Conservation (phyloP, 1,140 invertebrate genomes). For the Cotesia typhae region DNA sequence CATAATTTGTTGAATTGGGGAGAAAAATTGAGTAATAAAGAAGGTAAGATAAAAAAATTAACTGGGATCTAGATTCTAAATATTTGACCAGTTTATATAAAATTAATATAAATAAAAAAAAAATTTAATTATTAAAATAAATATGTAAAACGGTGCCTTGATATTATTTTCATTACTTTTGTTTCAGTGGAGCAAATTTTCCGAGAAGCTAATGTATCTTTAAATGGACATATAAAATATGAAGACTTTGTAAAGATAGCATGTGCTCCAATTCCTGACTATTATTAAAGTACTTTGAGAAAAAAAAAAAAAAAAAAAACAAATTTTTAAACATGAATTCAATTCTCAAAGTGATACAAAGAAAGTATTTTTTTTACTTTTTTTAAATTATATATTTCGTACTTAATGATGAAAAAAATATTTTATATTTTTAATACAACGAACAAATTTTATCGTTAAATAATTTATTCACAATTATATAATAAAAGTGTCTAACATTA, state of each 20-base stretch:
- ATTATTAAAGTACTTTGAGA: conserved; percentile 73
- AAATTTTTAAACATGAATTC: too few species aligned
- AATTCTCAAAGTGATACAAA: too few species aligned
- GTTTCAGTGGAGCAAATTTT: conserved; percentile 90
- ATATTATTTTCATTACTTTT: conserved; percentile 37
- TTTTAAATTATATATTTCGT: too few species aligned
- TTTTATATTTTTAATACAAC: too few species aligned
- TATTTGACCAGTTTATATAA: too few species aligned
- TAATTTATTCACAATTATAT: too few species aligned
- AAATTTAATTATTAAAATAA: background rate
- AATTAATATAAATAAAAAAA: too few species aligned
- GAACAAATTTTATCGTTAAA: too few species aligned
- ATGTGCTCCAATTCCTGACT: conserved; percentile 93
- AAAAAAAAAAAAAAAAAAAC: too few species aligned
- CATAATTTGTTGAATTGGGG: conserved; percentile 91
- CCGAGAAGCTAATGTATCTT: conserved; percentile 87
- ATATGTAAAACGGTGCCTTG: background rate
- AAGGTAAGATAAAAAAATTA: conserved; percentile 70
- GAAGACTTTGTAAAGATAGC: conserved; percentile 94
- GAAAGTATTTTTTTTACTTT: too few species aligned
- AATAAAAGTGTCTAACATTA: too few species aligned
- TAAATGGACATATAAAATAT: conserved; percentile 85
- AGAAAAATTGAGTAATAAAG: conserved; percentile 87
- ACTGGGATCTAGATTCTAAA: background rate
- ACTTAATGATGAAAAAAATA: too few species aligned